A percentile compares a stretch with the other conserved stretches of the same genome.
phyloP scores from a whole-genome alignment of 2,888 invertebrate genomes.

The Mesorhabditis spiculigera region DNA sequence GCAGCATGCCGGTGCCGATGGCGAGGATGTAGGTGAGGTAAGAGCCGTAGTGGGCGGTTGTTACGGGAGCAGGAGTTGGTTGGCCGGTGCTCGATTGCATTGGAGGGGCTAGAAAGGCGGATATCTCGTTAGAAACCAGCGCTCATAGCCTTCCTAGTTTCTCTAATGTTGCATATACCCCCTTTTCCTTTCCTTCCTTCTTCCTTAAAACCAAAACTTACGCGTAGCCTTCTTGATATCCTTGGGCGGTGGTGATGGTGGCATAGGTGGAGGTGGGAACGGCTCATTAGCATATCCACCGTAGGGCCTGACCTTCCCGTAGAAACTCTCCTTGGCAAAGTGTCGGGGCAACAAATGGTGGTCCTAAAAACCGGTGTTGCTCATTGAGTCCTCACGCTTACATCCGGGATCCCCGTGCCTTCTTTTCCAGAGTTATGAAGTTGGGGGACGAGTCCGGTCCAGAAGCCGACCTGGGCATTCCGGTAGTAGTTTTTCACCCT shows the following conservation, averaged over 20 bases:
- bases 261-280: constrained; percentile 56
- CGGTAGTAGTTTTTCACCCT: constrained; percentile 55
- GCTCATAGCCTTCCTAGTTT: neutral
- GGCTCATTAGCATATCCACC: constrained; percentile 46
- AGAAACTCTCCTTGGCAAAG: constrained; percentile 50
- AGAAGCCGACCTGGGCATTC: constrained; percentile 55
- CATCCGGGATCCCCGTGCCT: constrained; percentile 12
- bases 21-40: constrained; percentile 41
- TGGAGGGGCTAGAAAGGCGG: constrained; percentile 19
- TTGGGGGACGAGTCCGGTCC: constrained; percentile 54
- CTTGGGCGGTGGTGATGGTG: constrained; percentile 49
- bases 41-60: constrained; percentile 20
- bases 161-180: neutral
- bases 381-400: neutral
- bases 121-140: neutral
- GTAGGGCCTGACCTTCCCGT: constrained; percentile 50
- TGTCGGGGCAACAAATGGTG: constrained; percentile 52
- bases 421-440: constrained; percentile 42
- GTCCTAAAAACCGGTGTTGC: constrained; percentile 24
- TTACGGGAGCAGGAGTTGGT: constrained; percentile 20
- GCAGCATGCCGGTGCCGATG: constrained; percentile 49
- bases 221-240: constrained; percentile 29
- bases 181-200: neutral
- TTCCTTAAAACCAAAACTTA: constrained; percentile 14
- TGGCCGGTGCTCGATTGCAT: constrained; percentile 15